Conservation (phyloP, 2,113 vertebrate species). For the Fregata magnificens region DNA sequence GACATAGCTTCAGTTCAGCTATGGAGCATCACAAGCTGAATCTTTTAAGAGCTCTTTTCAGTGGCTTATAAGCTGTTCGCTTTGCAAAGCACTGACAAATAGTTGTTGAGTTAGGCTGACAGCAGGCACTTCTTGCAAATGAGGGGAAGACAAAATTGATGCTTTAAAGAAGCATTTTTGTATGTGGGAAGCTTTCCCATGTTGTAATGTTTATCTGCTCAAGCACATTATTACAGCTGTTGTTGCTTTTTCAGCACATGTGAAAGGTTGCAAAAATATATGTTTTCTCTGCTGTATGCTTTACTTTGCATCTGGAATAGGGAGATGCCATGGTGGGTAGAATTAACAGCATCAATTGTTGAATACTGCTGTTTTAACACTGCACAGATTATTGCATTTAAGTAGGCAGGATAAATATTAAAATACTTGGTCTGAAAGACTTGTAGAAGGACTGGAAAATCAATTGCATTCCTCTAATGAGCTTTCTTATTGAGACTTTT, state of each 20-base stretch:
- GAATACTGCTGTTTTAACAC: not conserved
- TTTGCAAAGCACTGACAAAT: not conserved
- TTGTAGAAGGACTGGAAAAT: not conserved
- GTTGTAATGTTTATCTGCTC: not conserved
- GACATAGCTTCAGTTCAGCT: not conserved
- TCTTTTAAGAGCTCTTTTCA: not conserved
- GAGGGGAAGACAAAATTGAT: not conserved
- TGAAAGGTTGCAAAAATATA: not conserved
- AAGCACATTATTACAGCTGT: not conserved
- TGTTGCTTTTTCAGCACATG: not conserved
- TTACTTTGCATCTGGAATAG: not conserved
- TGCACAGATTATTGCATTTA: not conserved
- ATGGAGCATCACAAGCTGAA: not conserved
- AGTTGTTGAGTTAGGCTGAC: not conserved
- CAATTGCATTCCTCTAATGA: not conserved
- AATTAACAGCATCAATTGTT: not conserved
- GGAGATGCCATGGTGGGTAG: not conserved
- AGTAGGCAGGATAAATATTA: constrained; percentile 37
- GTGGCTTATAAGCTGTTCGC: not conserved
- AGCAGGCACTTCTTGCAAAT: not conserved
- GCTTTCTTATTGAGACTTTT: not conserved
- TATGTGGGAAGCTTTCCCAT: not conserved
- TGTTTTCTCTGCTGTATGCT: not conserved
- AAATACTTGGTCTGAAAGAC: not conserved
- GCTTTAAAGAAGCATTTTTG: not conserved